Evolutionary conservation across 1,140 invertebrate genomes (phyloP), one percentile per base, ranked within the genome.

Genomic region (Cardiocondyla obscurior): DNA sequence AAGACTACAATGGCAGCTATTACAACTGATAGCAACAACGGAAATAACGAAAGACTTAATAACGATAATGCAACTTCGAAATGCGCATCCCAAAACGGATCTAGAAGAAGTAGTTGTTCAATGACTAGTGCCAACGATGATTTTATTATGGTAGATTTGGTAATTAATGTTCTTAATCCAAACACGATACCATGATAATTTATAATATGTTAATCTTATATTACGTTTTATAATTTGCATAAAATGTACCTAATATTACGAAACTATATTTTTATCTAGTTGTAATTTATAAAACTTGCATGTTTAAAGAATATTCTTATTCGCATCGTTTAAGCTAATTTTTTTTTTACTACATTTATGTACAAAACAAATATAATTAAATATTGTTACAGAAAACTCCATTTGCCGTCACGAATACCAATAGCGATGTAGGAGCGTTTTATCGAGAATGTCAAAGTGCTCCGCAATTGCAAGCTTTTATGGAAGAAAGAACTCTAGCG

Each of bases 371-470:
- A 82, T 6, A 77, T n/a, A n/a, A n/a, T 46, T 8, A 39, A 65
- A 82, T 69, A 79, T 90, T 84, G 79, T 94, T 94, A n/a, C 90
- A 95, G 95, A 95, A 95, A 94, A 95, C 95, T 51, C 95, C 95
- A 8, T 96, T 96, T 83, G 95, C 95, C 33, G 94, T 92, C 30
- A 94, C 93, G 22, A 95, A 94, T 83, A 94, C 94, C n/a, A 93
- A 94, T 73, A 94, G 95, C 73, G 97, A 97, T 91, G 94, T 98
- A 72, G 96, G 96, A 46, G 95, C 95, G 72, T 97, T 98, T 93
- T 97, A 97, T 93, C 94, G 96, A 5, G 96, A 97, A 88, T 97
- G 97, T 93, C 96, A 97, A 92, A 95, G 95, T 88, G 97, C 97
- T 6, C 97, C 97, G 0, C 95, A 95, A 42, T 92, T 97, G 36